Evolutionary conservation across 1,140 invertebrate species (phyloP).

Genomic region (Lordiphosa collinella): DNA sequence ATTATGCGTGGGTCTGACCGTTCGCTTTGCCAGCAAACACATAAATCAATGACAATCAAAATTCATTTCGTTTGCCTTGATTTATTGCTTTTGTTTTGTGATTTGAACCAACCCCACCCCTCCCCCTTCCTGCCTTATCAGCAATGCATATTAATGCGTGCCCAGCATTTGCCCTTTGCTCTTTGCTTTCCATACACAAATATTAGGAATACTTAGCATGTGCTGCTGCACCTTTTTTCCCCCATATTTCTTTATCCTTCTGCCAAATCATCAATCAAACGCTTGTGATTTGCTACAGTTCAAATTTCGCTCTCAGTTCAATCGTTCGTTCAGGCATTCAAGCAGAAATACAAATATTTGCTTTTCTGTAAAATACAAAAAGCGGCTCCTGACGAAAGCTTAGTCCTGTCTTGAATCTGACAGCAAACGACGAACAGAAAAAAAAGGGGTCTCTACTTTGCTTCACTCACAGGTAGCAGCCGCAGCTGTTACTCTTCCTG

Average conservation of each 20-base stretch:
- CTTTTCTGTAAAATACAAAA: constrained; percentile 69
- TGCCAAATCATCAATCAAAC: constrained; percentile 76
- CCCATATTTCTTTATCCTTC: constrained; percentile 10
- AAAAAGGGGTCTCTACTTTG: constrained; percentile 35
- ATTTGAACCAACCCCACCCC: too few relatives aligned
- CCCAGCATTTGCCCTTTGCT: constrained; percentile 19
- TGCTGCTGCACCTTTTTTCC: constrained; percentile 25
- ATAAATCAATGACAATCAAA: constrained; percentile 78
- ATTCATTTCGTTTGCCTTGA: constrained; percentile 71
- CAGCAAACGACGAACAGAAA: constrained; percentile 30
- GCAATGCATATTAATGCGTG: constrained; percentile 71
- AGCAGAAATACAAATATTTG: constrained; percentile 75
- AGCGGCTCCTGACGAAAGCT: constrained; percentile 27
- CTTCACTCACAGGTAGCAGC: constrained; percentile 43
- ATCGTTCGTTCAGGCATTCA: constrained; percentile 74
- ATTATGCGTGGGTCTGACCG: constrained; percentile 42
- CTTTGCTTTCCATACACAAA: constrained; percentile 41
- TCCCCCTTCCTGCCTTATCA: constrained; percentile 45
- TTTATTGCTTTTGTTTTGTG: constrained; percentile 71
- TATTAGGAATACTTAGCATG: constrained; percentile 46
- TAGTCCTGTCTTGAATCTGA: constrained; percentile 53
- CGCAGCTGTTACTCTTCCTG: constrained; percentile 50
- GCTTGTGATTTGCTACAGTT: constrained; percentile 74
- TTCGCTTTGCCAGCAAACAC: constrained; percentile 15
- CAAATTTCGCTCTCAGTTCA: constrained; percentile 74